Base-by-base conservation (phyloP, 2,888 invertebrate species). In the Luperina testacea region DNA sequence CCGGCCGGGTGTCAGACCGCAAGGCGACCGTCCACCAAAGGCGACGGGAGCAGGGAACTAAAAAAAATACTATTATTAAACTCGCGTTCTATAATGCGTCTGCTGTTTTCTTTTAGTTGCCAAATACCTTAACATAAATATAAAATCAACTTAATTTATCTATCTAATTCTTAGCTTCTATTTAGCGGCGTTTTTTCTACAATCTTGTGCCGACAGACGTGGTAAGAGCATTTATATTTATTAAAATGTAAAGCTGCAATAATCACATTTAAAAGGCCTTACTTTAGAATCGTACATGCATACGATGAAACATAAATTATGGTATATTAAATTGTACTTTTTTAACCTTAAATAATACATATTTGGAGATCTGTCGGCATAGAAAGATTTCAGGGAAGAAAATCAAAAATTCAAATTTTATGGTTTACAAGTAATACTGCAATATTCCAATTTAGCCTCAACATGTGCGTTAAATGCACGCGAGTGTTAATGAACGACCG, bases 41-140 rank as follows among this genome's bases (percentile, higher is more conserved):
- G 94, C 68, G 95, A 93, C 64, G 95, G 95, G 75, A 96, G 92
- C 88, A 96, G 93, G 64, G 96, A 96, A 86, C 96, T 96, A 94
- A 84, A 93, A 93, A 85, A 87, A 89, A 89, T 77, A 85, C 77
- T 83, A 64, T 72, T 67, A 88, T 88, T 88, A 88, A 82, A 82
- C 78, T 79, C 81, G 77, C 77, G 75, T 79, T 45, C 45, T 48
- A 51, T 27, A 63, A 11, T 64, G 42, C 65, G 45, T 68, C 77
- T 72, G 81, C 81, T 78, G 73, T 71, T 74, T 67, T n/a, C 3
- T 71, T 71, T 61, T 9, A 77, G 0, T 65, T 78, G 61, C 42
- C 67, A 75, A 79, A 65, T 72, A 65, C 15, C 61, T 71, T 64
- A 82, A 75, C 63, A 74, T 71, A 38, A 64, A 59, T 75, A 78